Base-by-base conservation (phyloP, 2,797 vertebrate species). In the Acanthurus lineatus region DNA sequence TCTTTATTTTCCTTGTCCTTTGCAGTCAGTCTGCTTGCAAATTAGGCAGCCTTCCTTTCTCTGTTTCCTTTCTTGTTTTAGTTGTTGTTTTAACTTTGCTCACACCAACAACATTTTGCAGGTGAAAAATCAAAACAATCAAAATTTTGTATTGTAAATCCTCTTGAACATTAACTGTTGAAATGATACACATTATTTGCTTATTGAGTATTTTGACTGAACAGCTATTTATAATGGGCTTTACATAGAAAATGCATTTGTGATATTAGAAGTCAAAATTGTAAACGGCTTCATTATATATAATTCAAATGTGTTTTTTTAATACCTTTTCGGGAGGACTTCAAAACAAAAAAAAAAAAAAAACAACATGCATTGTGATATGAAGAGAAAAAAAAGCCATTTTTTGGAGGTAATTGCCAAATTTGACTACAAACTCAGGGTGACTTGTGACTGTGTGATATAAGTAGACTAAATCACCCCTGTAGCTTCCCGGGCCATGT, bases 321-420 rank as follows among this genome's bases (percentile, higher is more conserved):
- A 96, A 93, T 96, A 79, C 62, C 62, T 92, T 96, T 96, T 96
- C 96, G 76, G 95, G 95, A 95, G 93, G 93, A 93, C 92, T 96
- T 94, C 86, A 92, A 93, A 95, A 94, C 93, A 92, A 94, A 94
- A 95, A 51, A 35, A 17, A 17, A 2, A 25, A 25, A 20, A n/a
- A 11, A 53, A 62, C 65, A 69, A 52, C 22, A 57, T 92, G 92
- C 92, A 95, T 96, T 95, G 93, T 97, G 95, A 88, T 90, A 90
- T 92, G 70, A 80, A 86, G 67, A 86, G 63, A 73, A 81, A 96
- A 96, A 97, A 97, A 96, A 96, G 95, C 9, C 17, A 7, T 48
- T 94, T 95, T 96, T 95, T 95, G 96, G 95, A 95, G 95, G 94
- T 96, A 95, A 95, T 97, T 98, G 97, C 97, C 97, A 98, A 98